phyloP scores from a whole-genome alignment of 2,113 vertebrate species.

The Cheilinus undulatus region DNA sequence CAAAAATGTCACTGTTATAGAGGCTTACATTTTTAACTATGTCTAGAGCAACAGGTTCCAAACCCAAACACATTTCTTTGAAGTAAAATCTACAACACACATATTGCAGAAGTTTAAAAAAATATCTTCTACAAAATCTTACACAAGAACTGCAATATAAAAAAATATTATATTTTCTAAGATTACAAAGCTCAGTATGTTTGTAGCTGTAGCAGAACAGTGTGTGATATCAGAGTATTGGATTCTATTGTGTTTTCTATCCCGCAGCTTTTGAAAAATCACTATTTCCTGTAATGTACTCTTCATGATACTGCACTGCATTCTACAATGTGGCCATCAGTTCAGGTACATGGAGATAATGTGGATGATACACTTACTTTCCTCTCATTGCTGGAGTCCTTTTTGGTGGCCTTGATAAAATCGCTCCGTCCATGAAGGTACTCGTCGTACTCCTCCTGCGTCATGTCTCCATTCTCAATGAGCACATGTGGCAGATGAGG shows the following conservation, averaged over 20 bases:
- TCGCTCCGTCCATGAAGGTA: slow-evolving; percentile 89
- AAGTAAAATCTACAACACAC: too few species aligned
- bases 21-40: too few species aligned
- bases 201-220: neutral
- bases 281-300: fast-evolving
- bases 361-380: slow-evolving; percentile 84
- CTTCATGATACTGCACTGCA: neutral
- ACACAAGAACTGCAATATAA: too few species aligned
- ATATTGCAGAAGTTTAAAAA: too few species aligned
- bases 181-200: neutral
- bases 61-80: too few species aligned
- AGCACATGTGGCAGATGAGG: slow-evolving; percentile 92
- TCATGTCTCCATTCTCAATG: slow-evolving; percentile 94
- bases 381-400: slow-evolving; percentile 88
- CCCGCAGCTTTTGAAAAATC: neutral
- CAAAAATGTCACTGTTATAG: too few species aligned
- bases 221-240: neutral
- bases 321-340: neutral
- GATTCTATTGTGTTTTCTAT: neutral
- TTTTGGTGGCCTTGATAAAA: slow-evolving; percentile 93
- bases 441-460: slow-evolving; percentile 88
- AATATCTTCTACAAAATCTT: too few species aligned
- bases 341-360: slow-evolving; percentile 2
- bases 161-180: neutral
- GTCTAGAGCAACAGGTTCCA: too few species aligned